A percentile compares a stretch with the other conserved stretches of the same genome.
These are phyloP conservation scores for Lagodon rhomboides DNA, from an alignment of 2,797 vertebrate species.

Conservation along the genomic window DNA sequence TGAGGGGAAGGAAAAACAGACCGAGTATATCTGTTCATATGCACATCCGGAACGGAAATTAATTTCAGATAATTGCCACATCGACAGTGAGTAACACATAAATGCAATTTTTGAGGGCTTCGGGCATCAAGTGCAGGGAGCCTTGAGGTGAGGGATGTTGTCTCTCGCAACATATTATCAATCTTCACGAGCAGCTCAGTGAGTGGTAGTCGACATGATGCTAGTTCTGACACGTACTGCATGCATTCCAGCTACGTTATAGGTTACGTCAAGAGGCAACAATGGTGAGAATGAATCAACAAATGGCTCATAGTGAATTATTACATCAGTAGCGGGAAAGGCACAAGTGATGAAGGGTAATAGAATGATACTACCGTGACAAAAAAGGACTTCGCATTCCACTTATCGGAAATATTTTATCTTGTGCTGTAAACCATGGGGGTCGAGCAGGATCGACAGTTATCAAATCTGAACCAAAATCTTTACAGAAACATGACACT, in stretches of 20 bases:
- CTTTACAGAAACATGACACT: constrained; percentile 31
- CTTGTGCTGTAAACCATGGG: neutral
- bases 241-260: constrained; percentile 10
- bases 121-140: constrained; percentile 29
- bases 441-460: neutral
- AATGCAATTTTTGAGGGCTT: constrained; percentile 29
- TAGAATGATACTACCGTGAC: neutral
- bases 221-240: constrained; percentile 48
- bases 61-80: neutral
- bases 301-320: constrained; percentile 1
- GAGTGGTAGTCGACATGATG: neutral
- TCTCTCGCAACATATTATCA: constrained; percentile 32
- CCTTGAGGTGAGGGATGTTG: constrained; percentile 28
- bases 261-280: constrained; percentile 21
- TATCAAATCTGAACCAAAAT: neutral
- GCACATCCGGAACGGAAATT: neutral
- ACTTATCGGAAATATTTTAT: no score
- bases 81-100: neutral
- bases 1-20: constrained; percentile 17
- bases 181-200: constrained; percentile 10
- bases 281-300: constrained; percentile 35
- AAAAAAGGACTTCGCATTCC: neutral
- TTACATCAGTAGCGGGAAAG: neutral
- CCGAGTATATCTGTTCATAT: neutral
- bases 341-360: neutral